Conservation (phyloP, 2,113 vertebrate genomes). For the Brevimyrus niger region DNA sequence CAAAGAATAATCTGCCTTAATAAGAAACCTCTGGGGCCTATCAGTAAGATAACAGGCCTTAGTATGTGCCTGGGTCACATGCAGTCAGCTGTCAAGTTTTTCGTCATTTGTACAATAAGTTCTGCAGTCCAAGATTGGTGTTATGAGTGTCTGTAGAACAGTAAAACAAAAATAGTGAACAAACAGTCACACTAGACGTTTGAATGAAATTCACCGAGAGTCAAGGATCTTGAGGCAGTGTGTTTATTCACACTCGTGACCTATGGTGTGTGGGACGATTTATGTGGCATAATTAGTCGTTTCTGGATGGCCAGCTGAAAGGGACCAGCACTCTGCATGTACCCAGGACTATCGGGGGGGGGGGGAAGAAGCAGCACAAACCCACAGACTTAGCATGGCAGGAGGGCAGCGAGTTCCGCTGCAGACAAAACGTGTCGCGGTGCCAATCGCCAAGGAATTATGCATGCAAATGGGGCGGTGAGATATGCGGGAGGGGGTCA, state of each 20-base stretch:
- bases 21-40: background rate
- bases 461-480: slow-evolving; percentile 78
- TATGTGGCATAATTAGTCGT: background rate
- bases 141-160: background rate
- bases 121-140: background rate
- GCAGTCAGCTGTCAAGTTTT: background rate
- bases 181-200: background rate
- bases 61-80: background rate
- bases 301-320: background rate
- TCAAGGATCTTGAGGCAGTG: background rate
- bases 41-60: background rate
- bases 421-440: slow-evolving; percentile 43
- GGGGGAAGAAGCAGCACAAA: background rate
- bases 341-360: background rate
- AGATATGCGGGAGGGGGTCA: slow-evolving; percentile 65
- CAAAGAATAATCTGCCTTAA: background rate
- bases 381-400: background rate
- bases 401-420: background rate
- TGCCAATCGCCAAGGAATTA: slow-evolving; percentile 68
- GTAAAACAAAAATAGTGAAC: background rate
- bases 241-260: background rate
- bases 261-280: background rate
- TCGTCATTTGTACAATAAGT: background rate
- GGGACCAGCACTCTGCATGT: background rate
- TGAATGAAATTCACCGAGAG: background rate